Conservation (phyloP, 2,888 invertebrate species). For the Polietes domitor region DNA sequence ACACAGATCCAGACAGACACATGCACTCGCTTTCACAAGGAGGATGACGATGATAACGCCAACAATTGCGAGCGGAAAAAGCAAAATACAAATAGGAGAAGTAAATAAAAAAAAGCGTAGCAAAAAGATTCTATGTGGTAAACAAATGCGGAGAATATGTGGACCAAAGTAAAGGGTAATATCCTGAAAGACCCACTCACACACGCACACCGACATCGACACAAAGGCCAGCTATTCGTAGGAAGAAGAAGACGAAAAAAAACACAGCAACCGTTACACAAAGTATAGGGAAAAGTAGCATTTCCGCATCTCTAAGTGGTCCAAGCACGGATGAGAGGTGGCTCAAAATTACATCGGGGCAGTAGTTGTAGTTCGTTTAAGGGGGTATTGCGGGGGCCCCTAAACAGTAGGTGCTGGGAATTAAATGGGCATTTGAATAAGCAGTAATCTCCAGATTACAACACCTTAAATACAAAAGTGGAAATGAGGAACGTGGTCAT, state of each 20-base stretch:
- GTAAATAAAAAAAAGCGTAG: not conserved
- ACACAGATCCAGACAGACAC: not conserved
- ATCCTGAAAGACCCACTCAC: not conserved
- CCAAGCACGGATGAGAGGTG: not conserved
- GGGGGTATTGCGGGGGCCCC: too few relatives aligned
- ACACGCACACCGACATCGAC: not conserved
- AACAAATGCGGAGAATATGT: not conserved
- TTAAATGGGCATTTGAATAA: too few relatives aligned
- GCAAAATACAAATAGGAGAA: not conserved
- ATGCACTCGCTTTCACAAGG: not conserved
- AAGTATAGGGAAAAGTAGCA: conserved; percentile 20
- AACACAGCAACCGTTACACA: conserved; percentile 10
- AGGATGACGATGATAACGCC: not conserved
- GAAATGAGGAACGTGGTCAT: too few relatives aligned
- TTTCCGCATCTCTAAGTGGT: conserved; percentile 39
- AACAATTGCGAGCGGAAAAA: not conserved
- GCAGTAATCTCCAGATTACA: too few relatives aligned
- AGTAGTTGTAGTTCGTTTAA: too few relatives aligned
- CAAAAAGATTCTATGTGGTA: not conserved
- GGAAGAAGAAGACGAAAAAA: not conserved
- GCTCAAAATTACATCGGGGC: not conserved
- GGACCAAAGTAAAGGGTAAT: not conserved
- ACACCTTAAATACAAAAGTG: too few relatives aligned
- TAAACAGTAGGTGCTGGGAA: too few relatives aligned
- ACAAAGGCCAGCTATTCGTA: not conserved